A percentile compares a stretch with the other conserved stretches of the same genome.
Conservation (phyloP, 2,113 vertebrate genomes). For the Laticauda colubrina region DNA sequence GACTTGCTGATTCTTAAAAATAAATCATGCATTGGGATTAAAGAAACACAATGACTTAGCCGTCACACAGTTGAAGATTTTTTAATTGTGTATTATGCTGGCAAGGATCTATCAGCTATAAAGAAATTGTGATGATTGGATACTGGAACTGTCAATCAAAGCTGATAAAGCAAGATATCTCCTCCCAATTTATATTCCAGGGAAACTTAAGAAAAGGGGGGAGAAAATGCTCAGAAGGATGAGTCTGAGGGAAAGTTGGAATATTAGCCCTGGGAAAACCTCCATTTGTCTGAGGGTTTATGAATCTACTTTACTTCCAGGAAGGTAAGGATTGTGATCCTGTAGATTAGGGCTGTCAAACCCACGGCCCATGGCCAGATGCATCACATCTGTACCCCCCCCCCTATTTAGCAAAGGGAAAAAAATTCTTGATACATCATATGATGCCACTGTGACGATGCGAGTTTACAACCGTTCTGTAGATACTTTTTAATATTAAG, state of each 20-base stretch:
- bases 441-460: too few species aligned
- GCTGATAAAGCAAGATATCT: background rate
- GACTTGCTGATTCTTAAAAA: background rate
- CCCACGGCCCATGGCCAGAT: too few species aligned
- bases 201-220: background rate
- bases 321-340: background rate
- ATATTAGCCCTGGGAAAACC: background rate
- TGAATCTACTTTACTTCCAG: background rate
- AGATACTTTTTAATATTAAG: background rate
- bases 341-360: background rate
- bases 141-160: background rate
- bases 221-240: background rate
- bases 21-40: background rate
- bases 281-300: background rate
- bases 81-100: background rate
- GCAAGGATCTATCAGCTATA: background rate
- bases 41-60: background rate
- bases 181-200: background rate
- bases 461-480: too few species aligned
- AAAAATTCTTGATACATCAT: too few species aligned
- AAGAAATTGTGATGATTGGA: background rate
- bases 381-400: too few species aligned
- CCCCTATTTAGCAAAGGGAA: too few species aligned
- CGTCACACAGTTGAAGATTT: background rate
- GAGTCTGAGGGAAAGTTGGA: background rate